Conservation (phyloP, 92 coral and sea anemone species). For the Zoanthus sociatus region DNA sequence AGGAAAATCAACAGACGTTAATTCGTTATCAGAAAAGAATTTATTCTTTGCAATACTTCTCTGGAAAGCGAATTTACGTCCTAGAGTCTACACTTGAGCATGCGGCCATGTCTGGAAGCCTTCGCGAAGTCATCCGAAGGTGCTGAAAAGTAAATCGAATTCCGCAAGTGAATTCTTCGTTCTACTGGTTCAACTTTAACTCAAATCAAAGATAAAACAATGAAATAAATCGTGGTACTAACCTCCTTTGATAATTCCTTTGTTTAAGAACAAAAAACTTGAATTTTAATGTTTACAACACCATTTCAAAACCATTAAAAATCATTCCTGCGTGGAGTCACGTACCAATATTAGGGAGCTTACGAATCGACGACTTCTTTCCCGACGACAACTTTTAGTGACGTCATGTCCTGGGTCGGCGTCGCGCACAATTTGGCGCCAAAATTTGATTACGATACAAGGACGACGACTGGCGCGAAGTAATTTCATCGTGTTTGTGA, state of each 20-base stretch:
- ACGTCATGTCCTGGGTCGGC: not conserved
- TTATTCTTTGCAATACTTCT: constrained; percentile 13
- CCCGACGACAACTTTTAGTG: not conserved
- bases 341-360: not conserved
- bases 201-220: constrained; percentile 18
- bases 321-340: constrained; percentile 1
- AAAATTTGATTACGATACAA: not conserved
- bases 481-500: not conserved
- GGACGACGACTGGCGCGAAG: not conserved
- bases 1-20: constrained; percentile 8
- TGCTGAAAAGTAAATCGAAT: constrained; percentile 15
- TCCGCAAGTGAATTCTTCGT: constrained; percentile 16
- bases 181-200: constrained; percentile 15
- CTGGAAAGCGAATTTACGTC: constrained; percentile 19
- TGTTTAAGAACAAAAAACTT: constrained; percentile 7
- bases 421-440: not conserved
- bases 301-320: not conserved
- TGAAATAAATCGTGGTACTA: not conserved
- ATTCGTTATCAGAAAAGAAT: constrained; percentile 16
- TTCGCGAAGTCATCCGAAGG: constrained; percentile 7
- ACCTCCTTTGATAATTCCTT: constrained; percentile 25
- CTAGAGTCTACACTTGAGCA: constrained; percentile 10
- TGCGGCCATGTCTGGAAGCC: constrained; percentile 3
- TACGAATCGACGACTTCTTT: too few relatives aligned
- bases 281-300: not conserved